Conservation (phyloP, 2,797 vertebrate genomes). For the Huso huso region DNA sequence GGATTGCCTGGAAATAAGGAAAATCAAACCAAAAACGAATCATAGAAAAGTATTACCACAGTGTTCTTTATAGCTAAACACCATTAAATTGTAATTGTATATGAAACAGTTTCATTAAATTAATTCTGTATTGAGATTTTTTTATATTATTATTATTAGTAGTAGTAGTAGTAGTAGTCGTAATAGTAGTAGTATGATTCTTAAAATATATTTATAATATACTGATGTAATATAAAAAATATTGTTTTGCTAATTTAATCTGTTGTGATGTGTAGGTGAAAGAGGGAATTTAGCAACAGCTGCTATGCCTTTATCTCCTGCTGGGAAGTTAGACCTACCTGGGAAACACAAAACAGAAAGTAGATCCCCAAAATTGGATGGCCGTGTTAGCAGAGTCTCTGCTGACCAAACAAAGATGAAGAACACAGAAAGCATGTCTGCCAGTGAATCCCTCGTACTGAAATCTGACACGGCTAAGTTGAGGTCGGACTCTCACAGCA, state of each 20-base stretch:
- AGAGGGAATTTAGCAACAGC: conserved; percentile 70
- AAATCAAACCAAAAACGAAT: too few relatives aligned
- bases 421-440: conserved; percentile 73
- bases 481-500: conserved; percentile 90
- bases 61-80: too few relatives aligned
- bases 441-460: conserved; percentile 85
- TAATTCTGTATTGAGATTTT: neutral
- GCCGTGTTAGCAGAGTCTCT: conserved; percentile 64
- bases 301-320: conserved; percentile 67
- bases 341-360: conserved; percentile 80
- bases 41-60: too few relatives aligned
- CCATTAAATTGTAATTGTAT: too few relatives aligned
- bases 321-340: conserved; percentile 62
- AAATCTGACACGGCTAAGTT: conserved; percentile 89
- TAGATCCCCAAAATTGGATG: conserved; percentile 77
- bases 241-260: conserved; percentile 15
- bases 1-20: too few relatives aligned
- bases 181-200: neutral
- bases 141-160: conserved; percentile 14
- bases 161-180: too few relatives aligned
- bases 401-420: conserved; percentile 76
- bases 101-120: too few relatives aligned
- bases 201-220: neutral
- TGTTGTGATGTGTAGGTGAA: conserved; percentile 72
- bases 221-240: neutral